A percentile compares a stretch with the other conserved stretches of the same genome.
Conservation (phyloP, 2,113 vertebrate genomes). For the Xenotilapia caudafasciata region DNA sequence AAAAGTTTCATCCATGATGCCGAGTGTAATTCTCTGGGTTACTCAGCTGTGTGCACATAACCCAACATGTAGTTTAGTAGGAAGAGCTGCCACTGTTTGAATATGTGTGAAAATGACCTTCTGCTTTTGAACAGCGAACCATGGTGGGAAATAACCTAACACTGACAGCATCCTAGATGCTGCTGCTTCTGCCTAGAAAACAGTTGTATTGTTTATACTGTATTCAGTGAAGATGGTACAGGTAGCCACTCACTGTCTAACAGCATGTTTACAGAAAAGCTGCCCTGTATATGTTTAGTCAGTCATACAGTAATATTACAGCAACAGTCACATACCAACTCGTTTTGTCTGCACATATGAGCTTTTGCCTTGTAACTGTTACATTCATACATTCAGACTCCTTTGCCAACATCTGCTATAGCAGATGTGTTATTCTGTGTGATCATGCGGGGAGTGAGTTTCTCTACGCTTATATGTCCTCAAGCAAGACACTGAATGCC, state of each 20-base stretch:
- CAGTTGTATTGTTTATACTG: neutral
- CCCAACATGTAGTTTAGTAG: neutral
- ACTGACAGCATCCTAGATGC: neutral
- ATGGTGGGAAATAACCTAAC: neutral
- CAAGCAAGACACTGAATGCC: neutral
- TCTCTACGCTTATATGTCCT: neutral
- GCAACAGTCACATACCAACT: neutral
- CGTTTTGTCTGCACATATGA: neutral
- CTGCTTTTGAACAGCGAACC: neutral
- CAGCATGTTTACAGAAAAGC: neutral
- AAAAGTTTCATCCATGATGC: neutral
- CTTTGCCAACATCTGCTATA: neutral
- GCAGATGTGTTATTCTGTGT: neutral
- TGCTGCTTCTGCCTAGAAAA: neutral
- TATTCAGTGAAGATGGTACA: neutral
- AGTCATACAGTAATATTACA: neutral
- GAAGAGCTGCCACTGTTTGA: neutral
- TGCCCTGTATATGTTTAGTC: neutral
- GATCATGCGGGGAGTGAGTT: neutral
- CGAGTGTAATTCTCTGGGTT: neutral
- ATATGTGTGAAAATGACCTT: neutral
- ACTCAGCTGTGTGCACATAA: neutral
- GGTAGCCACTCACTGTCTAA: neutral
- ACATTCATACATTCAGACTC: neutral
- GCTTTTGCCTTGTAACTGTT: neutral